Evolutionary conservation across 2,797 vertebrate species (phyloP).

Genomic region (Trematomus bernacchii): DNA sequence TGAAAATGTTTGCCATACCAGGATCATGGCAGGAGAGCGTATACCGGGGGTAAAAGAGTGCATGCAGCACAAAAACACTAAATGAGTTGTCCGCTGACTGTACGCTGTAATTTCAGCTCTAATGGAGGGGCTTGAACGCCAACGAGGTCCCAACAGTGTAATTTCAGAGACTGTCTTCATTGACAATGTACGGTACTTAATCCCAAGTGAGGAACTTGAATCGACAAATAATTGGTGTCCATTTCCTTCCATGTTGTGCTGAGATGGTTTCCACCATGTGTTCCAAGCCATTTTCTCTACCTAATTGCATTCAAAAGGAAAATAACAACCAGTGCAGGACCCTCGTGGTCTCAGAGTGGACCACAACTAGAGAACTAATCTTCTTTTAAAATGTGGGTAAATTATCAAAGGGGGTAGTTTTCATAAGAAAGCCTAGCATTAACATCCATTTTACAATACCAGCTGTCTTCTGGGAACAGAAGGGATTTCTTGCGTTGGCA

Average conservation of each 20-base stretch:
- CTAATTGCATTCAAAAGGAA: constrained; percentile 66
- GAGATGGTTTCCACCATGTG: constrained; percentile 66
- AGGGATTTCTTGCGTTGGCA: constrained; percentile 42
- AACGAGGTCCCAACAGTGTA: constrained; percentile 52
- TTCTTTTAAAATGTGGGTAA: constrained; percentile 59
- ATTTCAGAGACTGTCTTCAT: constrained; percentile 44
- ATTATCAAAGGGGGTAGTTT: constrained; percentile 44
- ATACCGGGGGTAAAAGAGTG: constrained; percentile 29
- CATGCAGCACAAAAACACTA: neutral
- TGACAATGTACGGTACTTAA: constrained; percentile 55
- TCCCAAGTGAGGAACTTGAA: constrained; percentile 44
- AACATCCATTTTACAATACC: constrained; percentile 57
- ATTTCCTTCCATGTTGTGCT: constrained; percentile 58
- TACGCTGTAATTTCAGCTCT: constrained; percentile 42
- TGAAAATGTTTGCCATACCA: constrained; percentile 54
- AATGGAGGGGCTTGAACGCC: constrained; percentile 41
- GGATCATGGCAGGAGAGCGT: constrained; percentile 28
- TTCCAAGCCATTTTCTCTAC: constrained; percentile 67
- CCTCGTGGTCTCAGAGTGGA: constrained; percentile 50
- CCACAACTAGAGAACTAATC: constrained; percentile 56
- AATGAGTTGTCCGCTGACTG: constrained; percentile 34
- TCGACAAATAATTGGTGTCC: constrained; percentile 55
- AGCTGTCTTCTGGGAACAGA: constrained; percentile 61
- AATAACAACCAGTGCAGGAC: constrained; percentile 51
- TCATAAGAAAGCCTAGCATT: constrained; percentile 41